Evolutionary conservation across 2,888 invertebrate genomes (phyloP).

Genomic region (Polydrusus pterygomalis): DNA sequence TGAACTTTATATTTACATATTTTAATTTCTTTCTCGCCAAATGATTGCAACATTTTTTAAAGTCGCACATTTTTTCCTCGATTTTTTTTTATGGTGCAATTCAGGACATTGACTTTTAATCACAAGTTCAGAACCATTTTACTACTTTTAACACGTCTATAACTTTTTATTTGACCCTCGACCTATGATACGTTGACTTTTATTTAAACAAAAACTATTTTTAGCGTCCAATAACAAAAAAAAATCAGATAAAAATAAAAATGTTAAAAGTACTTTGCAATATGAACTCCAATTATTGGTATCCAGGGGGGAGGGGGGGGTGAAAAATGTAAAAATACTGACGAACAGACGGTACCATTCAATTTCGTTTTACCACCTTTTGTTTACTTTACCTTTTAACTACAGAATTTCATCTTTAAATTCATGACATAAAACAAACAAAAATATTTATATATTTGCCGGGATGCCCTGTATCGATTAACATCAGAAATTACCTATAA

Average conservation of each 20-base stretch:
- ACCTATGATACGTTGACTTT: constrained; percentile 13
- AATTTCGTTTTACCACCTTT: too few species aligned
- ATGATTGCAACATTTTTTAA: constrained; percentile 50
- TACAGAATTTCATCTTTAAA: too few species aligned
- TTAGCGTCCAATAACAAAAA: not conserved
- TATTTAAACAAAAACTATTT: constrained; percentile 2
- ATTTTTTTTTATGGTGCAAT: constrained; percentile 44
- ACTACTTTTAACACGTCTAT: constrained; percentile 15
- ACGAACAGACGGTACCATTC: too few species aligned
- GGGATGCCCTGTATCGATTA: too few species aligned
- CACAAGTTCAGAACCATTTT: not conserved
- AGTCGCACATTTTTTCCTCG: constrained; percentile 33
- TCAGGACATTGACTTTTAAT: constrained; percentile 44
- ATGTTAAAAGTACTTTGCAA: too few species aligned
- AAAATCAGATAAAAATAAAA: not conserved
- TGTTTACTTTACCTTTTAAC: too few species aligned
- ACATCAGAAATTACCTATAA: too few species aligned
- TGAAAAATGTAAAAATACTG: too few species aligned
- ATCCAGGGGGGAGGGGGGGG: too few species aligned
- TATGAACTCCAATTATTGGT: too few species aligned
- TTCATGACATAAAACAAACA: too few species aligned
- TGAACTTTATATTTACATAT: constrained; percentile 52
- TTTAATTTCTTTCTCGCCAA: constrained; percentile 49
- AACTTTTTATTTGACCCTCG: not conserved
- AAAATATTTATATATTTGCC: too few species aligned